Percentiles rank a stretch among this genome's conserved stretches.
Conservation (phyloP, 2,888 invertebrate genomes). For the Caenorhabditis uteleia region DNA sequence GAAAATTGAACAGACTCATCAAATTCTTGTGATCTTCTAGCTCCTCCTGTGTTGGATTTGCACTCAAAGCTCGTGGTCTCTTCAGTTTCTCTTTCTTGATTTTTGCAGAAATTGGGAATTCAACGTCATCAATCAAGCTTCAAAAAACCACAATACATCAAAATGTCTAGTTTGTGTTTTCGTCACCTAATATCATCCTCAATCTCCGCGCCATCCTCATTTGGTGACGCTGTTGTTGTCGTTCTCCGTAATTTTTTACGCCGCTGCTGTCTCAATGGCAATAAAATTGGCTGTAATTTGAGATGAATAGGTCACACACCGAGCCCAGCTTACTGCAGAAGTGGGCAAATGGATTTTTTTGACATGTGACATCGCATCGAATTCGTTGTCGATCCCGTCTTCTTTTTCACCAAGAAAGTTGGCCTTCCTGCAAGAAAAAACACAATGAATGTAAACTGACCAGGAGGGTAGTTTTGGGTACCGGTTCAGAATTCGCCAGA, state of each 20-base stretch:
- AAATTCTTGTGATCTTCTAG: slow-evolving; percentile 34
- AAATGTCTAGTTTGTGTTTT: neutral
- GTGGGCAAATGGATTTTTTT: slow-evolving; percentile 35
- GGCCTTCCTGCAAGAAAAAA: slow-evolving; percentile 18
- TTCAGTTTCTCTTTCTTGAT: slow-evolving; percentile 17
- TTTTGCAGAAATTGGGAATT: slow-evolving; percentile 51
- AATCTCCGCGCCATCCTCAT: slow-evolving; percentile 21
- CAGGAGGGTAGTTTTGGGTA: too few relatives aligned
- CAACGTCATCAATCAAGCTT: slow-evolving; percentile 37
- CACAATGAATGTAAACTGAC: neutral
- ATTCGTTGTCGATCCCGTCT: slow-evolving; percentile 9
- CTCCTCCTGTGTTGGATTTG: slow-evolving; percentile 33
- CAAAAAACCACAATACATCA: slow-evolving; percentile 2
- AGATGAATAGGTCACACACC: too few relatives aligned
- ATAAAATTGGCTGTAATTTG: too few relatives aligned
- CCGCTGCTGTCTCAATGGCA: too few relatives aligned
- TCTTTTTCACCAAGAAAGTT: slow-evolving; percentile 27
- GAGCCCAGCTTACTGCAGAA: too few relatives aligned
- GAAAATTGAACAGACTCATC: slow-evolving; percentile 26
- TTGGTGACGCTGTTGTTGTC: slow-evolving; percentile 13
- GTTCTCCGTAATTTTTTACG: slow-evolving; percentile 13
- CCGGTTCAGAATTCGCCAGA: too few relatives aligned
- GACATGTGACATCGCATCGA: slow-evolving; percentile 21
- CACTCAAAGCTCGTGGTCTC: slow-evolving; percentile 31
- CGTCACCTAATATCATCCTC: slow-evolving; percentile 13